Percentiles rank a stretch among this genome's conserved stretches.
These are phyloP conservation scores for Limosa lapponica DNA, from an alignment of 2,797 vertebrate species.

Conservation along the genomic window DNA sequence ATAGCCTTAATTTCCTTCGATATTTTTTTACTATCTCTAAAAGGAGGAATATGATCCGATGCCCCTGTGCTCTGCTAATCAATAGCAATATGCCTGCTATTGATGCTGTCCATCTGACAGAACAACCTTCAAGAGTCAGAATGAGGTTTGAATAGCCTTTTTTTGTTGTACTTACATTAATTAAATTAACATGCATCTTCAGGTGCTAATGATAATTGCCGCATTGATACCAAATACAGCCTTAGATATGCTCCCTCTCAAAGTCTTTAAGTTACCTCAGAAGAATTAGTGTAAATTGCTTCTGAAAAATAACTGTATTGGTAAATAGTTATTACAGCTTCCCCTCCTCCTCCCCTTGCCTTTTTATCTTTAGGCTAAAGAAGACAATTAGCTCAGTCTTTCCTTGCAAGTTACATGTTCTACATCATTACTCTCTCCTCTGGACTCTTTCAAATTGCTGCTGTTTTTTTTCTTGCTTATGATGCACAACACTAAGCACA, in stretches of 20 bases:
- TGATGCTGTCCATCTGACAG: not conserved
- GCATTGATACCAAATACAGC: not conserved
- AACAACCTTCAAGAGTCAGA: not conserved
- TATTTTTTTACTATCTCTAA: not conserved
- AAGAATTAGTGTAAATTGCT: not conserved
- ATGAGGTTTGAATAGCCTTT: not conserved
- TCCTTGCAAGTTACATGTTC: not conserved
- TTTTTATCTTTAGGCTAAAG: not conserved
- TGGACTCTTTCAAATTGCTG: not conserved
- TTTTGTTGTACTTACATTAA: not conserved
- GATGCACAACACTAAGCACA: not conserved
- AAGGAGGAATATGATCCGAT: not conserved
- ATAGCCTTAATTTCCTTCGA: not conserved
- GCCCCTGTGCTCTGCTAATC: not conserved
- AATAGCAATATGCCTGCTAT: not conserved
- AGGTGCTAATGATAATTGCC: not conserved
- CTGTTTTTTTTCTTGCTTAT: not conserved
- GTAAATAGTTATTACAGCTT: not conserved
- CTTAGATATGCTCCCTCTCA: not conserved
- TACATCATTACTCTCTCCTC: not conserved
- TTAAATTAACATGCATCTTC: not conserved
- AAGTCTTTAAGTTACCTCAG: not conserved
- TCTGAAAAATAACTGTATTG: not conserved
- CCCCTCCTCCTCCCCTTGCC: not conserved
- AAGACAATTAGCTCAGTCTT: not conserved